Conservation (phyloP, 2,888 invertebrate genomes). For the Anthophora plumipes region DNA sequence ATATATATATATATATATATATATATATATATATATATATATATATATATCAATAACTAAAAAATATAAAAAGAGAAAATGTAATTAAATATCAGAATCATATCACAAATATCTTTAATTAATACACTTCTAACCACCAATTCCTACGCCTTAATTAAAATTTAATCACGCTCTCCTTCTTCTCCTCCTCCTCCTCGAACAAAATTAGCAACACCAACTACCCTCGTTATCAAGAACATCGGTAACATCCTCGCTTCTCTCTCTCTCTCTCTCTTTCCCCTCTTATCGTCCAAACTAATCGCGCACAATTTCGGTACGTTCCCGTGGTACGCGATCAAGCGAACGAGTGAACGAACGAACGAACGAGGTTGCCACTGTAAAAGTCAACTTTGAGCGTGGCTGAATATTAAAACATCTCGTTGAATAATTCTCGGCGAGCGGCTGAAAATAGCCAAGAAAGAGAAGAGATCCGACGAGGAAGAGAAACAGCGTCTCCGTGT, state of each 20-base stretch:
- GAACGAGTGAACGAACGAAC: too few species aligned
- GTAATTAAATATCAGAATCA: background rate
- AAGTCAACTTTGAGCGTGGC: constrained; percentile 46
- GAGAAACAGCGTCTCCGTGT: constrained; percentile 65
- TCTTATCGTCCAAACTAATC: constrained; percentile 30
- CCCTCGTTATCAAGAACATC: constrained; percentile 7
- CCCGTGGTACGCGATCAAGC: background rate
- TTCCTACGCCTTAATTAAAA: constrained; percentile 19
- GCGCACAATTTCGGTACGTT: constrained; percentile 24
- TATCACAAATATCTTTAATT: background rate
- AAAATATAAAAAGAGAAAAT: background rate
- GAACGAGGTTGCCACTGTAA: constrained; percentile 28
- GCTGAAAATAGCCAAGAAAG: constrained; percentile 67
- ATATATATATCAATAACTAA: background rate
- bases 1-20: too few species aligned
- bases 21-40: too few species aligned
- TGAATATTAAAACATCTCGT: constrained; percentile 65
- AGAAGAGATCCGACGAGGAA: constrained; percentile 60
- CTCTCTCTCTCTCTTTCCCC: background rate
- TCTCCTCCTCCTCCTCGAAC: background rate
- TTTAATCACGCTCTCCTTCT: background rate
- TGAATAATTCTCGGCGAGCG: constrained; percentile 64
- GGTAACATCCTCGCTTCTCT: background rate
- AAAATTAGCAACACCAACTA: constrained; percentile 20
- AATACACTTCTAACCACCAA: background rate